phyloP scores from a whole-genome alignment of 2,797 vertebrate species.

The Trachops cirrhosus region DNA sequence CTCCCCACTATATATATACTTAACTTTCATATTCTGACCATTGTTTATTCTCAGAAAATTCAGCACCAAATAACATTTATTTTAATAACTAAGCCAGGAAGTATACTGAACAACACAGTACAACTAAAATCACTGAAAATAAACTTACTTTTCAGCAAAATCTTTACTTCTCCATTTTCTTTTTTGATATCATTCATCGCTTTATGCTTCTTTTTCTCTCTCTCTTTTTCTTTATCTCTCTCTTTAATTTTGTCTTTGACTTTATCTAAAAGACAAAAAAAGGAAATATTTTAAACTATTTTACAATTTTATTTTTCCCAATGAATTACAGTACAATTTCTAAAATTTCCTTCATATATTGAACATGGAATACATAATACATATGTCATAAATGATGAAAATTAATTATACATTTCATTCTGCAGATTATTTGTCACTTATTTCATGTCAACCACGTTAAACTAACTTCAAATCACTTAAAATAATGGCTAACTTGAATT shows the following conservation, averaged over 20 bases:
- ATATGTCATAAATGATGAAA: neutral
- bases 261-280: conserved; percentile 87
- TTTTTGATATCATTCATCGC: conserved; percentile 94
- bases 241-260: conserved; percentile 86
- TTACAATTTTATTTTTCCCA: neutral
- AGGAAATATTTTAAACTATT: conserved; percentile 41
- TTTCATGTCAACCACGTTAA: neutral
- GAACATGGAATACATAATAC: conserved; percentile 24
- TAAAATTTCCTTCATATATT: conserved; percentile 14
- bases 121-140: neutral
- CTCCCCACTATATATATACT: neutral
- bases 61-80: neutral
- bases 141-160: conserved; percentile 92
- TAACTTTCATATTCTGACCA: neutral
- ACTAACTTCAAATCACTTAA: conserved; percentile 32
- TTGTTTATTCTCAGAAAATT: conserved; percentile 45
- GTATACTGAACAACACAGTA: neutral
- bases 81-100: neutral
- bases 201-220: conserved; percentile 95
- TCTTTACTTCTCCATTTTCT: conserved; percentile 95
- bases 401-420: conserved; percentile 14
- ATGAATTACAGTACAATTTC: neutral
- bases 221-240: conserved; percentile 89
- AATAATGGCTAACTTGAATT: conserved; percentile 4
- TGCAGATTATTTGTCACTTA: conserved; percentile 37